A percentile compares a stretch with the other conserved stretches of the same genome.
Conservation (phyloP, 2,113 vertebrate genomes). For the Noturus placidus region DNA sequence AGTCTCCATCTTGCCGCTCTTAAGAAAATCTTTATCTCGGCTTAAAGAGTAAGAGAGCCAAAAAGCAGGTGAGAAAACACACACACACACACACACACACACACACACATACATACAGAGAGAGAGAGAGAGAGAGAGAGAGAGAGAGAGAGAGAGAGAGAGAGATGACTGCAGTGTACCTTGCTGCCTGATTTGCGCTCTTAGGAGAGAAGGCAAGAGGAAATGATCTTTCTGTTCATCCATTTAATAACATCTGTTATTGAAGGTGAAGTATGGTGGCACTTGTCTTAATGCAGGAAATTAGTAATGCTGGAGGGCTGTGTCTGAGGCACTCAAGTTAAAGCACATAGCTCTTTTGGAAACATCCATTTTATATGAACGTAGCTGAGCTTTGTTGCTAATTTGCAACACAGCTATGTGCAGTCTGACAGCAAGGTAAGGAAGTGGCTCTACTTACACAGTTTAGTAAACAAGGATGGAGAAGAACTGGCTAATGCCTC, state of each 20-base stretch:
- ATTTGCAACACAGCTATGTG: constrained; percentile 25
- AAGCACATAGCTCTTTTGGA: constrained; percentile 22
- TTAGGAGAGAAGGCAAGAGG: constrained; percentile 15
- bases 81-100: too few relatives aligned
- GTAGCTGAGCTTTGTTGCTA: constrained; percentile 17
- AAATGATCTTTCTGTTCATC: constrained; percentile 43
- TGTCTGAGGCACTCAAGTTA: constrained; percentile 14
- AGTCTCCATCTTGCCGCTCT: constrained; percentile 25
- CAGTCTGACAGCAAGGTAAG: not conserved
- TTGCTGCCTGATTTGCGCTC: constrained; percentile 26
- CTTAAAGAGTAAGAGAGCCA: constrained; percentile 12
- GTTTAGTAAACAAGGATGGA: constrained; percentile 17
- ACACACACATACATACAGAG: too few relatives aligned
- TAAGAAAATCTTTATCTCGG: constrained; percentile 35
- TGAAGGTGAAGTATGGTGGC: constrained; percentile 47
- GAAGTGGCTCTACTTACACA: constrained; percentile 3
- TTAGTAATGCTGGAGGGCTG: constrained; percentile 46
- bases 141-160: constrained; percentile 10
- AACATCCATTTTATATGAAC: constrained; percentile 48
- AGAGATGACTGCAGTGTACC: not conserved
- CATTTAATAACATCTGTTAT: constrained; percentile 57
- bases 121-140: not conserved
- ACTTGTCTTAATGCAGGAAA: constrained; percentile 46
- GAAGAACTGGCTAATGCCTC: constrained; percentile 3
- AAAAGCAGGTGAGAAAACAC: not conserved